Percentiles rank a stretch among this genome's conserved stretches.
Evolutionary conservation across 2,113 vertebrate species (phyloP).

Genomic region (Misgurnus anguillicaudatus): DNA sequence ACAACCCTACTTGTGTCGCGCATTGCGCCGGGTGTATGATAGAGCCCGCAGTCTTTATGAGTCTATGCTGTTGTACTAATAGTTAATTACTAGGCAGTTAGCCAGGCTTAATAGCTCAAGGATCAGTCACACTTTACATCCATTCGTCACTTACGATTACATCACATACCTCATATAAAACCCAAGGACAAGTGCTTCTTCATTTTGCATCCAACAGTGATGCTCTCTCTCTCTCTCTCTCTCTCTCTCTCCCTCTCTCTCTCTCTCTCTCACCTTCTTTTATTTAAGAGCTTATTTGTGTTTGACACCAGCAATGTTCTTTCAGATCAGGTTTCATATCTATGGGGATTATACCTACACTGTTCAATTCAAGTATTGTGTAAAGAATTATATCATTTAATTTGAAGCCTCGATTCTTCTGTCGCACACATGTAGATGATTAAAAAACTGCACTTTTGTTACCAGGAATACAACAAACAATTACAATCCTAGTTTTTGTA

Average conservation of each 20-base stretch:
- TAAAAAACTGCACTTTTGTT: too few relatives aligned
- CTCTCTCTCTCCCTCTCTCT: neutral
- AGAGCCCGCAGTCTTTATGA: neutral
- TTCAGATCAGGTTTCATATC: constrained; percentile 18
- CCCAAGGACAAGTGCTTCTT: neutral
- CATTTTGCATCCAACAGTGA: neutral
- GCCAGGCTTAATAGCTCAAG: neutral
- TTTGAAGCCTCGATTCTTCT: neutral
- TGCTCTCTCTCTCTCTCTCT: neutral
- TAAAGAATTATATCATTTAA: neutral
- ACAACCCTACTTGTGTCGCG: too few relatives aligned
- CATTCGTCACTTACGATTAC: constrained; percentile 22
- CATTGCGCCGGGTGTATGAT: too few relatives aligned
- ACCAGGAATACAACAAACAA: too few relatives aligned
- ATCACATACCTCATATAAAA: constrained; percentile 9
- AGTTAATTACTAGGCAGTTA: neutral
- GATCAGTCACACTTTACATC: constrained; percentile 21
- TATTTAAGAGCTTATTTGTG: constrained; percentile 7
- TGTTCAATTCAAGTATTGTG: neutral
- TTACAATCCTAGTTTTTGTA: too few relatives aligned
- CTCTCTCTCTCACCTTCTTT: neutral
- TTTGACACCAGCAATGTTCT: neutral
- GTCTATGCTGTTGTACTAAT: neutral
- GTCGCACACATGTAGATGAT: too few relatives aligned
- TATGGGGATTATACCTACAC: neutral